Conservation (phyloP, 2,113 vertebrate species). For the Cygnus atratus region DNA sequence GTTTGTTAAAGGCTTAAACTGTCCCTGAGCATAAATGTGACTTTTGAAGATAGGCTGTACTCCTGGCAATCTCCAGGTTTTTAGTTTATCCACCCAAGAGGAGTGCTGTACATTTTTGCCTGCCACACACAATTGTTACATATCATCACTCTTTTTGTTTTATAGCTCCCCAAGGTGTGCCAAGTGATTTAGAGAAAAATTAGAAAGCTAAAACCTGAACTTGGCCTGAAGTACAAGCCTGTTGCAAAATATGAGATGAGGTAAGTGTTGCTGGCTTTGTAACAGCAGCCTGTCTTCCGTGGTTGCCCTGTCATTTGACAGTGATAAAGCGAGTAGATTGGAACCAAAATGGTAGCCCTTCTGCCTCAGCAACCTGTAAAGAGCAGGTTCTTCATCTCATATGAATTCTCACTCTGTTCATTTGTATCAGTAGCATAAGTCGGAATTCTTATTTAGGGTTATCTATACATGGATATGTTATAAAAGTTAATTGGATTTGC, state of each 20-base stretch:
- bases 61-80: not conserved
- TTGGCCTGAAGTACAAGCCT: not conserved
- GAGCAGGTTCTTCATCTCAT: not conserved
- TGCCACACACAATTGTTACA: not conserved
- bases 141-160: slow-evolving; percentile 18
- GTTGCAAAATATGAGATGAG: not conserved
- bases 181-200: slow-evolving; percentile 37
- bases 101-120: not conserved
- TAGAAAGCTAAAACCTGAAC: not conserved
- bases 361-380: not conserved
- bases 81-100: not conserved
- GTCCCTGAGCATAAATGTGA: not conserved
- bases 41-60: slow-evolving; percentile 3
- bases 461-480: not conserved
- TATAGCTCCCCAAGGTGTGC: not conserved
- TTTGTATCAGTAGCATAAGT: not conserved
- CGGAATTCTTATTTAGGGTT: not conserved
- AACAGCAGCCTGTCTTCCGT: not conserved
- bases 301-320: not conserved
- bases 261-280: not conserved
- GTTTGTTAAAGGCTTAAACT: slow-evolving; percentile 38
- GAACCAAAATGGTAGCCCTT: not conserved
- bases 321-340: not conserved
- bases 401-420: not conserved
- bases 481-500: not conserved